These are phyloP conservation scores for Drosophila sucinea DNA, from an alignment of 1,140 invertebrate genomes.

Conservation along the genomic window DNA sequence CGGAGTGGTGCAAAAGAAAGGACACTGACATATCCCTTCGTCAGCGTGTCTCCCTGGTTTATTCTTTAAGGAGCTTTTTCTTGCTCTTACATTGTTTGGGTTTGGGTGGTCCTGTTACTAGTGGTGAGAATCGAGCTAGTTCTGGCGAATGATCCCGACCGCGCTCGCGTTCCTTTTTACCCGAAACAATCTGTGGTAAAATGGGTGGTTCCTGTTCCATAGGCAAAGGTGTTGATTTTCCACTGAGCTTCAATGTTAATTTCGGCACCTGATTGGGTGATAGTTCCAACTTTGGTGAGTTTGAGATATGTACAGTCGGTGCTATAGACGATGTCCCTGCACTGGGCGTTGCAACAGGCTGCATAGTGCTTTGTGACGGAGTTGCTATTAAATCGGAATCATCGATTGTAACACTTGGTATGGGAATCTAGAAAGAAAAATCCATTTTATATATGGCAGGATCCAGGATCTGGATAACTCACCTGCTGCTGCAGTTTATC, in stretches of 20 bases:
- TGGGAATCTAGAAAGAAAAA: not conserved
- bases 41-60: not conserved
- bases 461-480: not conserved
- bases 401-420: not conserved
- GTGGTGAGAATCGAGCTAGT: conserved; percentile 90
- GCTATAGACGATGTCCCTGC: not conserved
- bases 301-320: conserved; percentile 21
- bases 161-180: conserved; percentile 51
- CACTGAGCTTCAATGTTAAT: conserved; percentile 90
- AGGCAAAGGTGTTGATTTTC: conserved; percentile 48
- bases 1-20: not conserved
- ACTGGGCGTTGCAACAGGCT: not conserved
- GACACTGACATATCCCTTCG: not conserved
- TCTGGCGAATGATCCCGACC: conserved; percentile 89
- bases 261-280: conserved; percentile 87
- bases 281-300: conserved; percentile 36
- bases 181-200: conserved; percentile 9
- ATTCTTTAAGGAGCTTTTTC: conserved; percentile 4
- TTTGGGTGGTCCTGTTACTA: conserved; percentile 91
- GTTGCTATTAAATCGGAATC: not conserved
- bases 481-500: conserved; percentile 70
- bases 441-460: not conserved
- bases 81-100: conserved; percentile 72
- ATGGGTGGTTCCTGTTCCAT: conserved; percentile 2
- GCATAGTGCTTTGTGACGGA: not conserved